Conservation (phyloP, 2,888 invertebrate species). For the Apotomis turbidana region DNA sequence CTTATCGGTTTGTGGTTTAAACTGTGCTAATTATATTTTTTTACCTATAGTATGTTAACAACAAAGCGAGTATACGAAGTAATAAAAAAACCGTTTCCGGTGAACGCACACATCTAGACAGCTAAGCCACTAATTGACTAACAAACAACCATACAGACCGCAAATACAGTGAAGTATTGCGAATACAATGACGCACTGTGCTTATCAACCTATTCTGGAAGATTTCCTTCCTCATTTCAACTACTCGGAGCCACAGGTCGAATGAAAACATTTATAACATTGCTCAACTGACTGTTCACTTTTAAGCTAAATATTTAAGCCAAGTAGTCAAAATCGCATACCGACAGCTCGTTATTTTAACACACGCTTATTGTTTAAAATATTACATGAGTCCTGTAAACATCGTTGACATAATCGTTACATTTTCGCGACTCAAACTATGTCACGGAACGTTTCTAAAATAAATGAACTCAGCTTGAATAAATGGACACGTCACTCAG, state of each 20-base stretch:
- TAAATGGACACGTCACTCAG: slow-evolving; percentile 37
- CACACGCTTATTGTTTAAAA: slow-evolving; percentile 19
- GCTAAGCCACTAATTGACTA: slow-evolving; percentile 38
- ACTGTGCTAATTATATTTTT: slow-evolving; percentile 27
- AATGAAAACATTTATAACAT: not conserved
- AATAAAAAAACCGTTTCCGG: slow-evolving; percentile 36
- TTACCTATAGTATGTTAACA: slow-evolving; percentile 26
- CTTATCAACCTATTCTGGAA: slow-evolving; percentile 34
- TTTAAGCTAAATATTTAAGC: not conserved
- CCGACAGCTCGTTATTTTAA: slow-evolving; percentile 22
- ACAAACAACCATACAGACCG: slow-evolving; percentile 37
- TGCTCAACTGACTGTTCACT: not conserved
- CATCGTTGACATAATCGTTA: slow-evolving; percentile 13
- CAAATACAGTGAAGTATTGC: slow-evolving; percentile 35
- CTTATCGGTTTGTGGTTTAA: slow-evolving; percentile 30
- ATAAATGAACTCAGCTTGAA: slow-evolving; percentile 41
- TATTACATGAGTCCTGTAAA: slow-evolving; percentile 17
- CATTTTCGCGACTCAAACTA: slow-evolving; percentile 22
- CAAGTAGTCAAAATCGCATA: slow-evolving; percentile 16
- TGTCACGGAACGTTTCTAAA: slow-evolving; percentile 21
- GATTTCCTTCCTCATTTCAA: slow-evolving; percentile 37
- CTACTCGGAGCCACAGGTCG: not conserved
- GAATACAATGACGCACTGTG: slow-evolving; percentile 39
- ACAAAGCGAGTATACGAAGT: slow-evolving; percentile 6
- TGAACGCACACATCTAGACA: slow-evolving; percentile 22